These are phyloP conservation scores for Caenorhabditis sp. DNA, from an alignment of 2,888 invertebrate species.

Conservation along the genomic window DNA sequence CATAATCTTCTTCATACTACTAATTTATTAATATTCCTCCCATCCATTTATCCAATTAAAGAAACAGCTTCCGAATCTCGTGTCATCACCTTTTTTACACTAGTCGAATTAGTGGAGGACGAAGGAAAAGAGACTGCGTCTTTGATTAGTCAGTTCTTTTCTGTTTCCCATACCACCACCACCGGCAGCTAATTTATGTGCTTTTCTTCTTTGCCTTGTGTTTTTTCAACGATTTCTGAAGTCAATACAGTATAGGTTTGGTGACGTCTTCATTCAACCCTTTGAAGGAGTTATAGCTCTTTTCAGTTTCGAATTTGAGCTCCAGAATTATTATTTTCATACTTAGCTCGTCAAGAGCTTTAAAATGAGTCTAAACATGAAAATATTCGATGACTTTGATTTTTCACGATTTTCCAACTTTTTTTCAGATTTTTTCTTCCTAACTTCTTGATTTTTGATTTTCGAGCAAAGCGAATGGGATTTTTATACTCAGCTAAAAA, in stretches of 20 bases:
- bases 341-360: no score
- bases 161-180: background rate
- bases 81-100: constrained; percentile 24
- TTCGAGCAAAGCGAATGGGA: background rate
- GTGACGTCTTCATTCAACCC: no score
- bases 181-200: constrained; percentile 1
- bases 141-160: background rate
- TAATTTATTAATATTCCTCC: background rate
- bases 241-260: no score
- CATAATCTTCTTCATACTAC: constrained; percentile 4
- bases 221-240: no score
- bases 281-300: no score
- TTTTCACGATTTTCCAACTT: background rate
- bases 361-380: background rate
- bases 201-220: no score
- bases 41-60: background rate
- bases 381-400: background rate
- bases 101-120: constrained; percentile 1
- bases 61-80: constrained; percentile 5
- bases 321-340: background rate
- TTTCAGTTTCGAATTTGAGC: background rate
- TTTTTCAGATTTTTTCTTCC: background rate
- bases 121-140: background rate
- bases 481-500: background rate
- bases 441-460: background rate